These are phyloP conservation scores for Drosophila orosa DNA, from an alignment of 1,140 invertebrate species.

Conservation along the genomic window DNA sequence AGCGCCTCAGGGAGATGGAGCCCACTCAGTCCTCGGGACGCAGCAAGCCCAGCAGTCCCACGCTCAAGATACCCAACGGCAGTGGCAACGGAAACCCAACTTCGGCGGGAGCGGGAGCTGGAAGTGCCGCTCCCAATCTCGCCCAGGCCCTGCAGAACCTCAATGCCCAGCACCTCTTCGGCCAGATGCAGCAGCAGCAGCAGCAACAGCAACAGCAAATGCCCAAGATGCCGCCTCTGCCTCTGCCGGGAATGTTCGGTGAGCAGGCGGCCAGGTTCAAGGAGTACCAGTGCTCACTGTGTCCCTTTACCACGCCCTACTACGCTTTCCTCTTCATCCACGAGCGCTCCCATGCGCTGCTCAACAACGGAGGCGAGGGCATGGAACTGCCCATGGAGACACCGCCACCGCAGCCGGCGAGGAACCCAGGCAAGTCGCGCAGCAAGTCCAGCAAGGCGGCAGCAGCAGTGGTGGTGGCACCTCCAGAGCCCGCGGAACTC, in stretches of 20 bases:
- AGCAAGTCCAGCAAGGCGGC: slow-evolving; percentile 32
- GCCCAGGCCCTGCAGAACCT: slow-evolving; percentile 81
- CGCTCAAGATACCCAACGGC: slow-evolving; percentile 87
- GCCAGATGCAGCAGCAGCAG: slow-evolving; percentile 66
- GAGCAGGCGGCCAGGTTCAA: slow-evolving; percentile 85
- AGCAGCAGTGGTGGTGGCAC: slow-evolving; percentile 1
- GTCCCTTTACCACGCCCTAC: slow-evolving; percentile 94
- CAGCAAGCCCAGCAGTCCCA: slow-evolving; percentile 85
- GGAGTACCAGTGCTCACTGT: slow-evolving; percentile 94
- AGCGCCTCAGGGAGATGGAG: slow-evolving; percentile 89
- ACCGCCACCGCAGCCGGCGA: slow-evolving; percentile 13
- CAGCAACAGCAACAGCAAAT: slow-evolving; percentile 55
- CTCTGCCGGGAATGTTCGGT: slow-evolving; percentile 86
- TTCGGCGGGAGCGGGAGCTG: slow-evolving; percentile 10
- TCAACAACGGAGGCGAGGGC: slow-evolving; percentile 56
- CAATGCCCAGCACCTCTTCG: slow-evolving; percentile 79
- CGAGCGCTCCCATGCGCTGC: slow-evolving; percentile 90
- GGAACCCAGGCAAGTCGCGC: slow-evolving; percentile 30
- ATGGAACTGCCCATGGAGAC: slow-evolving; percentile 50
- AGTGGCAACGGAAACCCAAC: slow-evolving; percentile 48
- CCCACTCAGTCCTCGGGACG: slow-evolving; percentile 52
- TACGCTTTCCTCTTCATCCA: slow-evolving; percentile 95
- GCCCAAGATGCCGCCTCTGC: slow-evolving; percentile 48
- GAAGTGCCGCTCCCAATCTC: slow-evolving; percentile 59
- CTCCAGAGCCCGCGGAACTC: slow-evolving; percentile 3